phyloP scores from a whole-genome alignment of 2,888 invertebrate species.

The Pedicia rivosa region DNA sequence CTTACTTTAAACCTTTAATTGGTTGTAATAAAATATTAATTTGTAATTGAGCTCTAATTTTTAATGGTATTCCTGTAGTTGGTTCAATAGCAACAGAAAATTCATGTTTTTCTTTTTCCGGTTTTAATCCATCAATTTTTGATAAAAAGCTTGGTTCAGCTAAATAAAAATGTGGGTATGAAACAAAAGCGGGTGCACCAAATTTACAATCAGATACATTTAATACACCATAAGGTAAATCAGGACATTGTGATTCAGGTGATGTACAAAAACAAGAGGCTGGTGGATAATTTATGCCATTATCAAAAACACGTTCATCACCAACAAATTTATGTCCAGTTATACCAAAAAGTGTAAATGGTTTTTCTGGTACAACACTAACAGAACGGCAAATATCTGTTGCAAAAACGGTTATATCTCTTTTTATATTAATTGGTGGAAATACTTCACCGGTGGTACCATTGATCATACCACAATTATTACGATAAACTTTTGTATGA shows the following conservation, averaged over 20 bases:
- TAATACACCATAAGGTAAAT: conserved; percentile 40
- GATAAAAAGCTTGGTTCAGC: conserved; percentile 48
- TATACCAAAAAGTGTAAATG: conserved; percentile 20
- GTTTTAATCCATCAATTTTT: conserved; percentile 48
- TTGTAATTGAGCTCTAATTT: conserved; percentile 57
- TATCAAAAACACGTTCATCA: conserved; percentile 52
- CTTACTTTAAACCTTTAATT: conserved; percentile 1
- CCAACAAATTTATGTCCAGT: conserved; percentile 32
- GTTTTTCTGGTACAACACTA: conserved; percentile 15
- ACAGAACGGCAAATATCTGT: conserved; percentile 66
- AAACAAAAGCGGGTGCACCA: conserved; percentile 69
- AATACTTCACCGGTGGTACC: conserved; percentile 71
- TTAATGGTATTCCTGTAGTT: conserved; percentile 59
- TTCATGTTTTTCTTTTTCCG: conserved; percentile 44
- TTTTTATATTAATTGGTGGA: conserved; percentile 39
- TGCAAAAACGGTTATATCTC: conserved; percentile 40
- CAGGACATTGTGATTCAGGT: conserved; percentile 30
- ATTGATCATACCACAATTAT: conserved; percentile 47
- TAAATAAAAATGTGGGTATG: conserved; percentile 67
- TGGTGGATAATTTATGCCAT: conserved; percentile 41
- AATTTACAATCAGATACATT: conserved; percentile 58
- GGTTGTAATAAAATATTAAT: conserved; percentile 37
- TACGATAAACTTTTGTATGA: conserved; percentile 37
- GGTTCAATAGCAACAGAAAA: conserved; percentile 57
- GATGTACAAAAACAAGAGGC: conserved; percentile 52